These are phyloP conservation scores for Channa striata DNA, from an alignment of 2,797 vertebrate genomes.

Conservation along the genomic window DNA sequence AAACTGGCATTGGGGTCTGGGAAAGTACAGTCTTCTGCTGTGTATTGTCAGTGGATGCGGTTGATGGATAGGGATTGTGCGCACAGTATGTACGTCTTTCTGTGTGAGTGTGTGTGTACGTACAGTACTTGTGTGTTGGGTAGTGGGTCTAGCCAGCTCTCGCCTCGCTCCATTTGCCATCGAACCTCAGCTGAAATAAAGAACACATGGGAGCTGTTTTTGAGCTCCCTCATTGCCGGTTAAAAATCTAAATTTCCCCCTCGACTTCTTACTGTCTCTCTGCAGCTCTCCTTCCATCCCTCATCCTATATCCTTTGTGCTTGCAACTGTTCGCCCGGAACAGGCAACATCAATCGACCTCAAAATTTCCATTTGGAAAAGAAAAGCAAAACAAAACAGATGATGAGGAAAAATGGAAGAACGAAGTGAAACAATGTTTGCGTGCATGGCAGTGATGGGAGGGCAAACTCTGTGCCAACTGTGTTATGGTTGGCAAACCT, in stretches of 20 bases:
- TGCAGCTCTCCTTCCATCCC: slow-evolving; percentile 47
- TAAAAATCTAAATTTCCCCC: slow-evolving; percentile 66
- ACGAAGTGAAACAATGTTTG: slow-evolving; percentile 73
- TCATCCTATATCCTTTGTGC: slow-evolving; percentile 64
- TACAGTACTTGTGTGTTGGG: slow-evolving; percentile 47
- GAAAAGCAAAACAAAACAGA: slow-evolving; percentile 81
- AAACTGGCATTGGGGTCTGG: slow-evolving; percentile 64
- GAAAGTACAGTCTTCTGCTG: slow-evolving; percentile 66
- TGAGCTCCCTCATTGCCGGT: slow-evolving; percentile 64
- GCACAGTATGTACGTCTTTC: slow-evolving; percentile 51
- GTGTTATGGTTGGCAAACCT: slow-evolving; percentile 85
- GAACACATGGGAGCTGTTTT: slow-evolving; percentile 80
- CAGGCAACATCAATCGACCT: slow-evolving; percentile 81
- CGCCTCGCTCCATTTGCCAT: slow-evolving; percentile 81
- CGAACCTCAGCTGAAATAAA: slow-evolving; percentile 80
- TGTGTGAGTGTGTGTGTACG: slow-evolving; percentile 33
- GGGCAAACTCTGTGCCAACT: slow-evolving; percentile 72
- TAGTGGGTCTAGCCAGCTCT: slow-evolving; percentile 69
- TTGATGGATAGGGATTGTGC: slow-evolving; percentile 52
- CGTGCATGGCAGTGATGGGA: slow-evolving; percentile 65
- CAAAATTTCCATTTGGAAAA: slow-evolving; percentile 86
- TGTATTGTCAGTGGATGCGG: slow-evolving; percentile 67
- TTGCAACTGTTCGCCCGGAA: slow-evolving; percentile 78
- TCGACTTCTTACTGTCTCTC: slow-evolving; percentile 65
- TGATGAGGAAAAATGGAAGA: slow-evolving; percentile 70